These are phyloP conservation scores for Nymphalis io DNA, from an alignment of 1,140 invertebrate species.

Conservation along the genomic window DNA sequence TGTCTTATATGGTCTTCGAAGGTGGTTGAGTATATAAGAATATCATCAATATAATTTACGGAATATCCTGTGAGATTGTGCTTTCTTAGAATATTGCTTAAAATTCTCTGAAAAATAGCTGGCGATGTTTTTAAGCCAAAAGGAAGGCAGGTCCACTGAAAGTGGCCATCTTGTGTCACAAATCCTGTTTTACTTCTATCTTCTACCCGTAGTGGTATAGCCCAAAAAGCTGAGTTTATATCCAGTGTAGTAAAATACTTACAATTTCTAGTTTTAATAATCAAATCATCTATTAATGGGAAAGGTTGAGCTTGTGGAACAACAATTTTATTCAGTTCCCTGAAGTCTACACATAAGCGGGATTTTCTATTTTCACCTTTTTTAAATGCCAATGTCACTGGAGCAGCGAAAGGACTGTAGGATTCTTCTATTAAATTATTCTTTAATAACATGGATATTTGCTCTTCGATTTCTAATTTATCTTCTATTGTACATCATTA, in stretches of 20 bases:
- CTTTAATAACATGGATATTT: slow-evolving; percentile 12
- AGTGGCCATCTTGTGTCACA: too few relatives aligned
- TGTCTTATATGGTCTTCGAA: not conserved
- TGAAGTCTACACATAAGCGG: slow-evolving; percentile 12
- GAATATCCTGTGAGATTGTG: too few relatives aligned
- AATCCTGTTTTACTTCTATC: too few relatives aligned
- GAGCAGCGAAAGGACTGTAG: slow-evolving; percentile 16
- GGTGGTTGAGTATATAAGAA: not conserved
- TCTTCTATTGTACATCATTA: slow-evolving; percentile 14
- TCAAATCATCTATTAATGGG: slow-evolving; percentile 14
- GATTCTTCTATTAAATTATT: slow-evolving; percentile 19
- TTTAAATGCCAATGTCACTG: slow-evolving; percentile 14
- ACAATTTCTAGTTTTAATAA: too few relatives aligned
- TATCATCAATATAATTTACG: too few relatives aligned
- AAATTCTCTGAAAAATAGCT: too few relatives aligned
- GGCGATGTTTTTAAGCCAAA: too few relatives aligned
- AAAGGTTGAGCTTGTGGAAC: slow-evolving; percentile 19
- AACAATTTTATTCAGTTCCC: slow-evolving; percentile 17
- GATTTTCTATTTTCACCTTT: slow-evolving; percentile 9
- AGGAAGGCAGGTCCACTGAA: too few relatives aligned
- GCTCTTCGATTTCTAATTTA: slow-evolving; percentile 16
- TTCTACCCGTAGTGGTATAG: too few relatives aligned
- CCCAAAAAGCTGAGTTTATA: too few relatives aligned
- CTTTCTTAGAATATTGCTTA: too few relatives aligned
- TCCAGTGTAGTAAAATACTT: too few relatives aligned